A percentile compares a stretch with the other conserved stretches of the same genome.
phyloP scores from a whole-genome alignment of 2,888 invertebrate genomes.

The Venustoraphidia nigricollis region DNA sequence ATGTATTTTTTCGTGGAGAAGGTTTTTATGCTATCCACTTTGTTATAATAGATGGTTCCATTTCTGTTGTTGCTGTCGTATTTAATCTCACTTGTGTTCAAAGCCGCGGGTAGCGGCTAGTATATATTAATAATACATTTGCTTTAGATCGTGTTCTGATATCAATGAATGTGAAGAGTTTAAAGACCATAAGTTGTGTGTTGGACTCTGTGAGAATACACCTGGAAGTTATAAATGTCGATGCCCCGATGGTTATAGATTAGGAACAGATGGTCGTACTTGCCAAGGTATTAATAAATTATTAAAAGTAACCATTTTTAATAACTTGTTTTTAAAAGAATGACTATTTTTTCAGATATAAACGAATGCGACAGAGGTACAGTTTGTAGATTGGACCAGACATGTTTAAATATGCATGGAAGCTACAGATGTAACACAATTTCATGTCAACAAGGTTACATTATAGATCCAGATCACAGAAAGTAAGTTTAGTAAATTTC shows the following conservation, averaged over 20 bases:
- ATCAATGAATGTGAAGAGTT: constrained; percentile 75
- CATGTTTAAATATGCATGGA: constrained; percentile 85
- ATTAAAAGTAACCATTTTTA: constrained; percentile 5
- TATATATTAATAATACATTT: neutral
- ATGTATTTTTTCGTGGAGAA: too few species aligned
- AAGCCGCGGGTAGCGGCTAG: too few species aligned
- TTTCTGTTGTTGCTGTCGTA: too few species aligned
- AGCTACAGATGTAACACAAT: constrained; percentile 76
- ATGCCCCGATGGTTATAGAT: constrained; percentile 65
- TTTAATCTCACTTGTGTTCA: too few species aligned
- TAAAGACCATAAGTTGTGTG: constrained; percentile 51
- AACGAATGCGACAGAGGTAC: constrained; percentile 47
- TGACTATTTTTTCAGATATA: constrained; percentile 35
- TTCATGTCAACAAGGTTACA: constrained; percentile 72
- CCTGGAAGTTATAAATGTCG: constrained; percentile 72
- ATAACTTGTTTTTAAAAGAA: neutral
- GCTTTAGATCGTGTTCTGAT: constrained; percentile 51
- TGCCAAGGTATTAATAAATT: constrained; percentile 55
- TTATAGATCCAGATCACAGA: constrained; percentile 55
- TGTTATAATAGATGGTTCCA: too few species aligned
- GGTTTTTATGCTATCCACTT: too few species aligned
- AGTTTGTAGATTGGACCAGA: constrained; percentile 45
- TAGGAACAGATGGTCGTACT: constrained; percentile 57
- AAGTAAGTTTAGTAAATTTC: constrained; percentile 48
- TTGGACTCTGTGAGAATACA: constrained; percentile 69